Base-by-base conservation (phyloP, 2,797 vertebrate genomes). In the Mallotus villosus region DNA sequence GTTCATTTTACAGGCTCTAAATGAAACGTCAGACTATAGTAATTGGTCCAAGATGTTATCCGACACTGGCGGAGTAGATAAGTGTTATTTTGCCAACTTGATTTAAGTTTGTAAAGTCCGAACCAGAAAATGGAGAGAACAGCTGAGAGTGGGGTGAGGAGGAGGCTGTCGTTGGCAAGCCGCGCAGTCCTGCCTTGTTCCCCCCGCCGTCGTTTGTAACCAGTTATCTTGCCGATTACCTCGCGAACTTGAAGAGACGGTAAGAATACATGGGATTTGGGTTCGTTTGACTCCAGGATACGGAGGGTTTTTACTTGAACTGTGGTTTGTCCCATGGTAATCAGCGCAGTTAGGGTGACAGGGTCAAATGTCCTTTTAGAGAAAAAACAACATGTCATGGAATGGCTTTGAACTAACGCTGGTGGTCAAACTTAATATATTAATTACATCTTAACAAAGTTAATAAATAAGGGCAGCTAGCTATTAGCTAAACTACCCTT, bases 81-180 rank as follows among this genome's bases (percentile, higher is more conserved):
- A 17, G 17, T 53, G 51, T 53, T n/a, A n/a, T 53, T 53, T 53
- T 53, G 19, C 51, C 51, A 53, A 53, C 16, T 0, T 69, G 61
- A n/a, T 29, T 64, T 53, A 89, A 89, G 89, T 88, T 84, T 69
- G 67, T 78, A 86, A 67, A 90, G 88, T 8, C 77, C 24, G 77
- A 80, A 75, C 59, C 75, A 85, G 89, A 91, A 92, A 92, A 90
- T 85, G 91, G 90, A 92, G 91, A 90, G 87, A 82, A 84, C 86
- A 91, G 91, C 88, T 89, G 92, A 91, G 89, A 91, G 90, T 89
- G 92, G 86, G 88, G 86, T 89, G 92, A 91, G 90, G 91, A 91
- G 90, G 63, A 64, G 63, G 63, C 34, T 89, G 91, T 90, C 32
- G 86, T 87, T 90, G 86, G 88, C 87, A 67, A 84, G 74, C 59